These are phyloP conservation scores for Gavia stellata DNA, from an alignment of 2,113 vertebrate genomes.

Conservation along the genomic window DNA sequence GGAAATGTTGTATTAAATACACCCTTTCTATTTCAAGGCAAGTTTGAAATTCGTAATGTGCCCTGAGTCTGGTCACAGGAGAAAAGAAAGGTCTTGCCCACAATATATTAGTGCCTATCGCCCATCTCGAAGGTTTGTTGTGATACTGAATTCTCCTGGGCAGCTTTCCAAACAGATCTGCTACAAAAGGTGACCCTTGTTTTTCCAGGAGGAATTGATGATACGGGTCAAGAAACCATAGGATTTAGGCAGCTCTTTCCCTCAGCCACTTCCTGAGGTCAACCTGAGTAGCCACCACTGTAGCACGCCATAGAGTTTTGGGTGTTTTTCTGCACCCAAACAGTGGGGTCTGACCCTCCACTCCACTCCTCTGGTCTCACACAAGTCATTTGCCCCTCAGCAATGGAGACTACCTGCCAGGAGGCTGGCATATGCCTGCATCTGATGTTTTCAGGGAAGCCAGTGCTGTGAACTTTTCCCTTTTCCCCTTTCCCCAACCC, in stretches of 20 bases:
- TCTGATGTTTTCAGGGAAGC: neutral
- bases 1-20: neutral
- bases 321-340: neutral
- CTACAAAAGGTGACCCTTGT: neutral
- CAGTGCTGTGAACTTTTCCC: neutral
- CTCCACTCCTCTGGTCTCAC: neutral
- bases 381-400: neutral
- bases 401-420: neutral
- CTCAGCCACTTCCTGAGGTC: neutral
- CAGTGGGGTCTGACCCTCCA: accelerated
- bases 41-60: neutral
- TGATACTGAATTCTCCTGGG: neutral
- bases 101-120: neutral
- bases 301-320: neutral
- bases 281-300: neutral
- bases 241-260: neutral
- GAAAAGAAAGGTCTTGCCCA: neutral
- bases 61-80: neutral
- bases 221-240: neutral
- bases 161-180: neutral
- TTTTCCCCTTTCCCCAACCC: neutral
- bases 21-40: neutral
- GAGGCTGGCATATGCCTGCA: neutral
- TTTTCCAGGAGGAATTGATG: neutral
- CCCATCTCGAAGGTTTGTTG: neutral